phyloP scores from a whole-genome alignment of 1,140 invertebrate genomes.

The Trachelipus rathkii region DNA sequence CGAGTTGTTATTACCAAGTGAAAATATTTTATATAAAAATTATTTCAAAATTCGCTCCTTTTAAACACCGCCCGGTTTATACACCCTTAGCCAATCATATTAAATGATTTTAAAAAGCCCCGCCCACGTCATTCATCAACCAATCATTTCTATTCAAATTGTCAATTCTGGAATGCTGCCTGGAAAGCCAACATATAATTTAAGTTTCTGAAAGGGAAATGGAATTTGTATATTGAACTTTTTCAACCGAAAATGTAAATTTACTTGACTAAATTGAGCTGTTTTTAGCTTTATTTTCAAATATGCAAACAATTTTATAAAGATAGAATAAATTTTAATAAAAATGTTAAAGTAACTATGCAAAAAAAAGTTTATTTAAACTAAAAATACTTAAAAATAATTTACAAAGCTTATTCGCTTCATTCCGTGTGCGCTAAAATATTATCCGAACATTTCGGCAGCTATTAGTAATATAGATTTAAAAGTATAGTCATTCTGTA shows the following conservation, averaged over 20 bases:
- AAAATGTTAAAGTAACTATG: too few relatives aligned
- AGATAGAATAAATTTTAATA: too few relatives aligned
- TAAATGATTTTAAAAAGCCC: neutral
- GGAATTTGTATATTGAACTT: neutral
- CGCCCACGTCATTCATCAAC: neutral
- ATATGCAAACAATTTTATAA: too few relatives aligned
- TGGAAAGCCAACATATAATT: slow-evolving; percentile 10
- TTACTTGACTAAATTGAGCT: neutral
- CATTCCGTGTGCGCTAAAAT: too few relatives aligned
- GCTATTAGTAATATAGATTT: too few relatives aligned
- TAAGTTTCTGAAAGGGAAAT: neutral
- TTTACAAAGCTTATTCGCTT: too few relatives aligned
- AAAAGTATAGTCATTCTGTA: too few relatives aligned
- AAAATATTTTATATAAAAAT: neutral
- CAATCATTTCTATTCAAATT: slow-evolving; percentile 13
- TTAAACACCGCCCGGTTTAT: neutral
- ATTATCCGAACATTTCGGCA: too few relatives aligned
- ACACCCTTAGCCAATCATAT: neutral
- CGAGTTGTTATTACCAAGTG: neutral
- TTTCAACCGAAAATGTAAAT: neutral
- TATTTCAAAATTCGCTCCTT: neutral
- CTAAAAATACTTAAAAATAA: too few relatives aligned
- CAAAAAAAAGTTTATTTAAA: too few relatives aligned
- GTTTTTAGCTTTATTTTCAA: too few relatives aligned
- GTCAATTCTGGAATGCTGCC: slow-evolving; percentile 5